Evolutionary conservation across 2,888 invertebrate species (phyloP).

Genomic region (Zeuzera pyrina): DNA sequence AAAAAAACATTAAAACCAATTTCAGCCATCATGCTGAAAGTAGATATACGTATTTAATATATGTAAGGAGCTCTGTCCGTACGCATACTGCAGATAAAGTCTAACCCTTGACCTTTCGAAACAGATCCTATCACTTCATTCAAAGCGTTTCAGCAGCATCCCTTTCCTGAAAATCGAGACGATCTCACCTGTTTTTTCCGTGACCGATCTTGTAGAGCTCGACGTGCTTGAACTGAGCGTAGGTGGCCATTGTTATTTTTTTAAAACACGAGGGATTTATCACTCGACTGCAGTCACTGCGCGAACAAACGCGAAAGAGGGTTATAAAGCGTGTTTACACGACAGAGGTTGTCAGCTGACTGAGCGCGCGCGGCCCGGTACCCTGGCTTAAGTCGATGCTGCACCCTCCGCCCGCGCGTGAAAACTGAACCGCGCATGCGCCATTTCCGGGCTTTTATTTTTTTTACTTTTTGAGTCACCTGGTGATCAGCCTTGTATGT

Average conservation of each 20-base stretch:
- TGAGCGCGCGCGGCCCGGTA: conserved; percentile 58
- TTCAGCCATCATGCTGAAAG: too few relatives aligned
- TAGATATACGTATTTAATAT: too few relatives aligned
- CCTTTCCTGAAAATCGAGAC: conserved; percentile 25
- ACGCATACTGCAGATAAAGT: background rate
- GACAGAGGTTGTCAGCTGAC: conserved; percentile 63
- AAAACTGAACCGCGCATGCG: conserved; percentile 52
- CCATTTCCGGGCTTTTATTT: conserved; percentile 11
- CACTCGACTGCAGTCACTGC: conserved; percentile 34
- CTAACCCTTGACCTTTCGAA: conserved; percentile 26
- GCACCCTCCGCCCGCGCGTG: conserved; percentile 63
- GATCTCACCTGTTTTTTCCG: conserved; percentile 89
- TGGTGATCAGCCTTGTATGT: conserved; percentile 3
- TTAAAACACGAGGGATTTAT: conserved; percentile 30
- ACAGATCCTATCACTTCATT: conserved; percentile 20
- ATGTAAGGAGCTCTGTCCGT: too few relatives aligned
- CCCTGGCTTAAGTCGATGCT: conserved; percentile 66
- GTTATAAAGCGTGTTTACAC: conserved; percentile 32
- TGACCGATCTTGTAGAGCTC: conserved; percentile 95
- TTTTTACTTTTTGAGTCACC: conserved; percentile 21
- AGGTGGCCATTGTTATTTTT: conserved; percentile 82
- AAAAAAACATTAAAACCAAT: too few relatives aligned
- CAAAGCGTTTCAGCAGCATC: conserved; percentile 33
- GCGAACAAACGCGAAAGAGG: conserved; percentile 25
- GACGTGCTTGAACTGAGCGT: conserved; percentile 94